Conservation (phyloP, 2,113 vertebrate species). For the Xerus inauris region DNA sequence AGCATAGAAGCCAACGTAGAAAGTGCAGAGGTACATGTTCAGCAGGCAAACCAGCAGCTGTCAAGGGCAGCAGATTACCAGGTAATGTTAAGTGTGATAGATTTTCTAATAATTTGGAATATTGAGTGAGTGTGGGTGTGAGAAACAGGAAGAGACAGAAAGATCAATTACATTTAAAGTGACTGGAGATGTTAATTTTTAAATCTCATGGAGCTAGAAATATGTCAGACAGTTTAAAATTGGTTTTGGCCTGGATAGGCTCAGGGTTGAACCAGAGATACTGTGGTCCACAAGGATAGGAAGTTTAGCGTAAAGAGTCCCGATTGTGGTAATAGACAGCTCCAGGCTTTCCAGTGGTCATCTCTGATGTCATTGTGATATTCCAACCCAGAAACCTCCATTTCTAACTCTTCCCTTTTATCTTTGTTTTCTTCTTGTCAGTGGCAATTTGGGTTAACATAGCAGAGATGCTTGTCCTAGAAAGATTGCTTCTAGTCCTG, state of each 20-base stretch:
- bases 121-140: neutral
- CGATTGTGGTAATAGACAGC: neutral
- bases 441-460: neutral
- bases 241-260: neutral
- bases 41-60: slow-evolving; percentile 94
- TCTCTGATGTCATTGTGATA: neutral
- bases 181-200: neutral
- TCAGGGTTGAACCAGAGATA: neutral
- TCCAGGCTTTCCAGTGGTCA: neutral
- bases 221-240: neutral
- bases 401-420: neutral
- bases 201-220: neutral
- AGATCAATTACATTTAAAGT: neutral
- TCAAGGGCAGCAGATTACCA: slow-evolving; percentile 93
- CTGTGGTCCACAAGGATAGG: neutral
- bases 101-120: neutral
- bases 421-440: neutral
- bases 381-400: neutral
- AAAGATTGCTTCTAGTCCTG: neutral
- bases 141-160: neutral
- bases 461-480: neutral
- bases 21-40: slow-evolving; percentile 92
- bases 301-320: neutral
- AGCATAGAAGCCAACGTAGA: slow-evolving; percentile 99
- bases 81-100: slow-evolving; percentile 85